phyloP scores from a whole-genome alignment of 2,888 invertebrate genomes.

The Trissonchulus latispiculum region DNA sequence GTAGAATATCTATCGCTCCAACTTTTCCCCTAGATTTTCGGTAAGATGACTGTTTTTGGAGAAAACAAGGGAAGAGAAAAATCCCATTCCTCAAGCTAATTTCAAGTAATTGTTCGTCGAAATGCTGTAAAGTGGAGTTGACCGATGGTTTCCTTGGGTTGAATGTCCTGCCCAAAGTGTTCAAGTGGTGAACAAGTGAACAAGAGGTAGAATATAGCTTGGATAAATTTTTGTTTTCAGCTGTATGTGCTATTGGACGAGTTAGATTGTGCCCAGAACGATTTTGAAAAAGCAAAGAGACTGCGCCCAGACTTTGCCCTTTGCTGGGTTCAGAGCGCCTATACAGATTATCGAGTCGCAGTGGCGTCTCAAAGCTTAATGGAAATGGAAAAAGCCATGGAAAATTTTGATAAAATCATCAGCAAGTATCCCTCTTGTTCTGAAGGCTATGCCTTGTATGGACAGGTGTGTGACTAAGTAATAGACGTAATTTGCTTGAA shows the following conservation, averaged over 20 bases:
- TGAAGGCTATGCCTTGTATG: constrained; percentile 77
- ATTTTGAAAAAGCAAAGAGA: constrained; percentile 70
- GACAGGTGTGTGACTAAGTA: constrained; percentile 57
- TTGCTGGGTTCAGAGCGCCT: constrained; percentile 71
- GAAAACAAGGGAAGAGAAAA: too few species aligned
- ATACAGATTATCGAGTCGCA: constrained; percentile 68
- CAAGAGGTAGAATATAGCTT: too few species aligned
- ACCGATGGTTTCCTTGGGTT: too few species aligned
- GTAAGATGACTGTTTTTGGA: too few species aligned
- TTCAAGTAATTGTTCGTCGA: too few species aligned
- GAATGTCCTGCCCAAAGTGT: too few species aligned
- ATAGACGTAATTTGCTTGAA: too few species aligned
- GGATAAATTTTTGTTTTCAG: constrained; percentile 52
- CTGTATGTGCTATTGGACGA: constrained; percentile 70
- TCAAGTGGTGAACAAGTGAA: too few species aligned
- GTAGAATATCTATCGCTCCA: too few species aligned
- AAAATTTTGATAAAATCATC: constrained; percentile 60
- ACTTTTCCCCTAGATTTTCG: too few species aligned
- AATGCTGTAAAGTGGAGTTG: too few species aligned
- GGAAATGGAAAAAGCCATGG: constrained; percentile 27
- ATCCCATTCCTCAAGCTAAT: too few species aligned
- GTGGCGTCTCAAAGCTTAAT: constrained; percentile 42
- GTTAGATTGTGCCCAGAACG: constrained; percentile 65
- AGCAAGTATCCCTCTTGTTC: constrained; percentile 70
- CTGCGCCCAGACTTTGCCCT: constrained; percentile 73